phyloP scores from a whole-genome alignment of 1,140 invertebrate genomes.

The Harpegnathos saltator region DNA sequence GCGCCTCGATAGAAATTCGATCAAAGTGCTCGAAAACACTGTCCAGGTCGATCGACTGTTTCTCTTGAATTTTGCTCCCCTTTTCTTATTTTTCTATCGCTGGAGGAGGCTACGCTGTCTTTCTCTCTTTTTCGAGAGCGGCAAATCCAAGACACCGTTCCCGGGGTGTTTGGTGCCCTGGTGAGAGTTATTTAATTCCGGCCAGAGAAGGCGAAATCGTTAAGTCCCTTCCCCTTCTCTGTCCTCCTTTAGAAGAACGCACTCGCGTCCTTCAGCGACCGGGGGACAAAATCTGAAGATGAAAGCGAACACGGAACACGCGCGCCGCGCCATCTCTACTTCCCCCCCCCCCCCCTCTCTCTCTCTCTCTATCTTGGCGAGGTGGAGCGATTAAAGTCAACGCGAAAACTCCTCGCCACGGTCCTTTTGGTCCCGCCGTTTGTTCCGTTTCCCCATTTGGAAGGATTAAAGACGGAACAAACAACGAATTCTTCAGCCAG shows the following conservation, averaged over 20 bases:
- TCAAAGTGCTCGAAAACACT: background rate
- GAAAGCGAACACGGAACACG: conserved; percentile 1
- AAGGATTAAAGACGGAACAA: conserved; percentile 62
- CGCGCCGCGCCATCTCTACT: background rate
- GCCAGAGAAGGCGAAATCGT: conserved; percentile 14
- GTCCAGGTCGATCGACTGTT: background rate
- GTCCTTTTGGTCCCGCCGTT: conserved; percentile 43
- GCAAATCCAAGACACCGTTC: background rate
- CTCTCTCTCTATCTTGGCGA: no score
- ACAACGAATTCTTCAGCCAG: conserved; percentile 51
- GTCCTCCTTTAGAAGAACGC: background rate
- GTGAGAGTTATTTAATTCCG: conserved; percentile 26
- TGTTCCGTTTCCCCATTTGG: conserved; percentile 41
- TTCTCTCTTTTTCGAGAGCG: background rate
- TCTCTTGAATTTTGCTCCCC: background rate
- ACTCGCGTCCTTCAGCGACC: background rate
- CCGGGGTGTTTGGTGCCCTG: background rate
- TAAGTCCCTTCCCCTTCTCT: background rate
- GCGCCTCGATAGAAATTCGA: background rate
- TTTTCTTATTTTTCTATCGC: background rate
- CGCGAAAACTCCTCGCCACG: conserved; percentile 28
- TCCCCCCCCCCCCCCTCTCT: no score
- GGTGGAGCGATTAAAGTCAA: conserved; percentile 56
- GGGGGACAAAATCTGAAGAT: background rate
- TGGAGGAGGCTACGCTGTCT: background rate